These are phyloP conservation scores for Oxyura jamaicensis DNA, from an alignment of 2,113 vertebrate genomes.

Conservation along the genomic window DNA sequence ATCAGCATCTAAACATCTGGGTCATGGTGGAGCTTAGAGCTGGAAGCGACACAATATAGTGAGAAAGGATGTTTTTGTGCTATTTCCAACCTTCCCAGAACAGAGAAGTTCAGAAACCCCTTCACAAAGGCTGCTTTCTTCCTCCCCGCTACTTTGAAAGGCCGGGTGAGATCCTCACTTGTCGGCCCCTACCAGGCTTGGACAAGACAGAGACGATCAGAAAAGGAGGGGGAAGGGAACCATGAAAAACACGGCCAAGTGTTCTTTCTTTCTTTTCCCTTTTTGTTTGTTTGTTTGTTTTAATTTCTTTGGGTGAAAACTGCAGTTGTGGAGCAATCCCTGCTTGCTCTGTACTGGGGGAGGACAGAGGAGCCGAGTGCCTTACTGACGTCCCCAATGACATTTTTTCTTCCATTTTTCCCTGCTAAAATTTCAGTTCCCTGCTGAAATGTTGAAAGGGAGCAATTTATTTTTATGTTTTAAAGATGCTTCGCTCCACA, in stretches of 20 bases:
- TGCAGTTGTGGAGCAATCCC: neutral
- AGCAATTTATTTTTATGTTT: neutral
- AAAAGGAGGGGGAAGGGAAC: constrained; percentile 21
- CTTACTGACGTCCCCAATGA: neutral
- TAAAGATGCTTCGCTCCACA: neutral
- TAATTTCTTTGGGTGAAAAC: neutral
- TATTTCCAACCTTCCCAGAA: constrained; percentile 49
- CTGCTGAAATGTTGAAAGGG: neutral
- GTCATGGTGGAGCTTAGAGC: constrained; percentile 28
- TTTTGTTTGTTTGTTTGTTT: constrained; percentile 1
- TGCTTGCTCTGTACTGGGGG: neutral
- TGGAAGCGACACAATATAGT: constrained; percentile 25
- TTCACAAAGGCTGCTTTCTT: constrained; percentile 58
- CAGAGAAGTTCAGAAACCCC: constrained; percentile 48
- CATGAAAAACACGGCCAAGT: neutral
- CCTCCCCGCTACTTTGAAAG: neutral
- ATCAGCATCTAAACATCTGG: constrained; percentile 62
- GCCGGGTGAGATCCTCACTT: constrained; percentile 32
- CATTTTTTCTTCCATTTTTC: neutral
- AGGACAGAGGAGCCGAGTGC: neutral
- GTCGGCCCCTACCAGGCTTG: neutral
- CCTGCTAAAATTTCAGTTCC: neutral
- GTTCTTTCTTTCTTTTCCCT: neutral
- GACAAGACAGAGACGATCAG: constrained; percentile 30
- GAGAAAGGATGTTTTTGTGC: constrained; percentile 65